Base-by-base conservation (phyloP, 2,888 invertebrate genomes). In the Onchidella celtica region DNA sequence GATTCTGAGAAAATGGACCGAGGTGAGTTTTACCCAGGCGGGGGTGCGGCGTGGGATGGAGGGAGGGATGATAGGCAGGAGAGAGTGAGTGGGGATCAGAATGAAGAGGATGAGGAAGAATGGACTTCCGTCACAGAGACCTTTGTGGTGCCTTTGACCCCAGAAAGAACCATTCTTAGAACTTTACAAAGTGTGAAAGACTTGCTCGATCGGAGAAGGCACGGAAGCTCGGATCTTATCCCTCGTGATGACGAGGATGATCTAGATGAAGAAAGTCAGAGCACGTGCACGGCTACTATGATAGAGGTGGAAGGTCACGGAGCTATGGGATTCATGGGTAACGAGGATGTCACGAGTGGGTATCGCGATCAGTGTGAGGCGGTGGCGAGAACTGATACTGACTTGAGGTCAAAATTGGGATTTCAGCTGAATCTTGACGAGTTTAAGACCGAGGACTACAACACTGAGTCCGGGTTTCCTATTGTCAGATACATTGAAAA, bases 401-500 rank as follows among this genome's bases (percentile, higher is more conserved):
- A 34, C 21, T n/a, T 70, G 61, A 78, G 47, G 38, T 4, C 6
- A 4, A 69, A 70, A 36, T 9, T 78, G 27, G 78, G 78, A 17
- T 78, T 78, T 36, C 38, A 78, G 69, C 40, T 78, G 59, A 70
- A 70, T 27, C 36, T 78, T 69, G 78, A 78, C 61, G 78, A 78
- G 78, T 70, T 70, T 32, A 78, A 70, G 29, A 63, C 47, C 3
- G 61, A 78, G n/a, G 78, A 59, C 1, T 78, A 78, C 47, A 78
- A 14, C n/a, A 78, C 78, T 3, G 78, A 78, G 59, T 68, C 68
- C 14, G 78, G 78, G 17, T 78, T n/a, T 24, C 78, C 78, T 1
- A 78, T 78, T 38, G 78, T 78, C 17, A 57, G 78, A 40, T 78
- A 70, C 29, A 78, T 78, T 24, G 78, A 78, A 32, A 78, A 78